phyloP scores from a whole-genome alignment of 2,797 vertebrate species.

The Paramormyrops hopkinsi region DNA sequence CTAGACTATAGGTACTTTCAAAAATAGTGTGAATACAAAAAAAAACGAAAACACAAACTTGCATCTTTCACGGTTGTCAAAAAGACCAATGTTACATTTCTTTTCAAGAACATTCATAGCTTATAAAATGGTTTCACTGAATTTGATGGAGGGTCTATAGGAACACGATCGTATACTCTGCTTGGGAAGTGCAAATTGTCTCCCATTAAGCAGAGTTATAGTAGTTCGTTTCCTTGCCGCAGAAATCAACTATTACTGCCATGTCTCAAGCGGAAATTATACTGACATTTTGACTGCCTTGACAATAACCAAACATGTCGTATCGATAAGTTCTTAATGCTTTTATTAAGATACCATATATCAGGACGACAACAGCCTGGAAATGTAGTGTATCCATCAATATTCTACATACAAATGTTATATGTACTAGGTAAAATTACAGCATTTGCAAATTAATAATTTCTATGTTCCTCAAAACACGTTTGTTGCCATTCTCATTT shows the following conservation, averaged over 20 bases:
- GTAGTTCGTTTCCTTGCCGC: neutral
- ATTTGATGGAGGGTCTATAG: neutral
- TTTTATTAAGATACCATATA: neutral
- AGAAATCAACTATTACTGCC: neutral
- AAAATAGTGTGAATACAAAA: neutral
- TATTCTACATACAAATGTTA: neutral
- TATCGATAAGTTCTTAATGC: neutral
- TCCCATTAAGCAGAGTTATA: neutral
- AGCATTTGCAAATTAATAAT: neutral
- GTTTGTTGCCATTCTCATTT: neutral
- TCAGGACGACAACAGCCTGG: neutral
- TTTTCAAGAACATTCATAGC: neutral
- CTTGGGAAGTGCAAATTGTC: neutral
- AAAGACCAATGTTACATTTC: neutral
- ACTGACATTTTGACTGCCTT: constrained; percentile 1
- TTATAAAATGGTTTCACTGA: neutral
- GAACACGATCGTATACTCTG: neutral
- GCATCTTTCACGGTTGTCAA: neutral
- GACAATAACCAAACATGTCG: constrained; percentile 9
- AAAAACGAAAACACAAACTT: neutral
- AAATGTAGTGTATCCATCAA: neutral
- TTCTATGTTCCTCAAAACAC: neutral
- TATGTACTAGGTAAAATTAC: neutral
- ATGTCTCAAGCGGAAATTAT: neutral
- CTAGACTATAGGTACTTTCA: neutral